phyloP scores from a whole-genome alignment of 2,888 invertebrate genomes.

The Sturmia bella region DNA sequence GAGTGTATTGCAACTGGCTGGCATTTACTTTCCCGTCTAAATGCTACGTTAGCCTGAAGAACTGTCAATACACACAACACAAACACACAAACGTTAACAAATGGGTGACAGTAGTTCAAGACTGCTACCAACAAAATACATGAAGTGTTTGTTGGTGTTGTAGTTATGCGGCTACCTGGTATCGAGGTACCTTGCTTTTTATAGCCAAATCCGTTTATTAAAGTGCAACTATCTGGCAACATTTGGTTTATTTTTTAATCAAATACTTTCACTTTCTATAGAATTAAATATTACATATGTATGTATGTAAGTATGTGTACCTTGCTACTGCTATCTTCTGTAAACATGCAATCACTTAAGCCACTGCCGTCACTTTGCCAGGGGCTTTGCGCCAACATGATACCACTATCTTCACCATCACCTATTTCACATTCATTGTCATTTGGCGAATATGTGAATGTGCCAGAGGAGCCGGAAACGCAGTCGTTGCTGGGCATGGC shows the following conservation, averaged over 20 bases:
- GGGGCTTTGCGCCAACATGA: slow-evolving; percentile 55
- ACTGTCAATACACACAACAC: too few relatives aligned
- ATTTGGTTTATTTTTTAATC: not conserved
- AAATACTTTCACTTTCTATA: slow-evolving; percentile 51
- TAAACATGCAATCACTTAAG: slow-evolving; percentile 60
- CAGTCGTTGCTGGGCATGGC: not conserved
- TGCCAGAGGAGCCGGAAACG: not conserved
- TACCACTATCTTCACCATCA: slow-evolving; percentile 64
- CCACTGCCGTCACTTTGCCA: slow-evolving; percentile 37
- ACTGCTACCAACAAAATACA: too few relatives aligned
- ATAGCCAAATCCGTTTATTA: too few relatives aligned
- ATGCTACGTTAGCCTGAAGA: too few relatives aligned
- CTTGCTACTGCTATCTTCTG: slow-evolving; percentile 61
- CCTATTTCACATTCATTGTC: slow-evolving; percentile 58
- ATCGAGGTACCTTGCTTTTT: too few relatives aligned
- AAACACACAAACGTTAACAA: too few relatives aligned
- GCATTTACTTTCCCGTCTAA: too few relatives aligned
- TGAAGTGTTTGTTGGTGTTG: too few relatives aligned
- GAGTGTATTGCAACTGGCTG: too few relatives aligned
- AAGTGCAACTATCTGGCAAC: not conserved
- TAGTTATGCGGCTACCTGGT: too few relatives aligned
- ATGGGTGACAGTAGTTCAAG: too few relatives aligned
- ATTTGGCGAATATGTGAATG: slow-evolving; percentile 34
- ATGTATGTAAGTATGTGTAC: not conserved
- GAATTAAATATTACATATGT: slow-evolving; percentile 44